These are phyloP conservation scores for Lacerta bilineata DNA, from an alignment of 2,797 vertebrate genomes.

Conservation along the genomic window DNA sequence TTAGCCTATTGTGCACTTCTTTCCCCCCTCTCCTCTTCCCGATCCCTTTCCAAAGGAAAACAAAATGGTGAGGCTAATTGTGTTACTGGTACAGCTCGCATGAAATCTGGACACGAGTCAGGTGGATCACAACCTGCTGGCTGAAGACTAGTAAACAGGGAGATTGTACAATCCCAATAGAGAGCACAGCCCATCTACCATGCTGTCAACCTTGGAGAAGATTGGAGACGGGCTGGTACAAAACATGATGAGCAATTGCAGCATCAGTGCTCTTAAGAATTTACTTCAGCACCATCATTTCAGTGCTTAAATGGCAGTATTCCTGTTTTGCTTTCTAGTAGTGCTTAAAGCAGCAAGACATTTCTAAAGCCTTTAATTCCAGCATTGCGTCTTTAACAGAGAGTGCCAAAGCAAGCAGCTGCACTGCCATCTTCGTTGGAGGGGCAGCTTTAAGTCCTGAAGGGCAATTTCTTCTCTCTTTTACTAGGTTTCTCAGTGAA, in stretches of 20 bases:
- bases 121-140: not conserved
- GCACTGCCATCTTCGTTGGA: not conserved
- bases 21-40: not conserved
- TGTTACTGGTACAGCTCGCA: not conserved
- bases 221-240: not conserved
- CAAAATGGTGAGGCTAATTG: not conserved
- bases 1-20: not conserved
- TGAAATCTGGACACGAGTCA: not conserved
- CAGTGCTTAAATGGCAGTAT: not conserved
- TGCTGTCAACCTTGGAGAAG: conserved; percentile 9
- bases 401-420: conserved; percentile 1
- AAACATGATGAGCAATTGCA: not conserved
- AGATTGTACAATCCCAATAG: not conserved
- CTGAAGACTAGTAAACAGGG: not conserved
- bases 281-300: not conserved
- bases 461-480: not conserved
- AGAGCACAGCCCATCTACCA: not conserved
- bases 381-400: not conserved
- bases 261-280: not conserved
- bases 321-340: conserved; percentile 36
- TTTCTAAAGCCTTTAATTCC: not conserved
- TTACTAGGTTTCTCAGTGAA: not conserved
- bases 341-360: not conserved
- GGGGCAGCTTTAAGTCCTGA: not conserved
- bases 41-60: not conserved